phyloP scores from a whole-genome alignment of 2,797 vertebrate genomes.

The Dryobates pubescens region DNA sequence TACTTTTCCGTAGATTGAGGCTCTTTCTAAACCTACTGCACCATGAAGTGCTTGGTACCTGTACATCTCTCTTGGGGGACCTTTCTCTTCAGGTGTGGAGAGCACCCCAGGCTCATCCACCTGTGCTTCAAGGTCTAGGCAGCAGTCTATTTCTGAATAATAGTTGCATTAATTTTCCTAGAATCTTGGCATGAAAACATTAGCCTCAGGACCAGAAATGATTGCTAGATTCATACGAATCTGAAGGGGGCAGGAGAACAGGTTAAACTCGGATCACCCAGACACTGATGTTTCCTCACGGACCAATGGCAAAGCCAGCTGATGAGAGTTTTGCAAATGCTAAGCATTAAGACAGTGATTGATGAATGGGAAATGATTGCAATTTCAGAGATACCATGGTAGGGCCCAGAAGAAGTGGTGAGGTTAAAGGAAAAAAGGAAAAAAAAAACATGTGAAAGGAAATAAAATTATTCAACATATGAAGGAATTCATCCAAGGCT shows the following conservation, averaged over 20 bases:
- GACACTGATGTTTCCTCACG: fast-evolving
- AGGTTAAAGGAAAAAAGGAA: background rate
- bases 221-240: background rate
- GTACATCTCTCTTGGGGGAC: background rate
- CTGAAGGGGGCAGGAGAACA: background rate
- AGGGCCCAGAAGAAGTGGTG: background rate
- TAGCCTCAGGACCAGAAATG: background rate
- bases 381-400: background rate
- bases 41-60: background rate
- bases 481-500: background rate
- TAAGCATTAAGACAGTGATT: background rate
- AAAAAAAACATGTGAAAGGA: background rate
- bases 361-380: background rate
- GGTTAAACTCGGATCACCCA: background rate
- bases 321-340: background rate
- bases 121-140: background rate
- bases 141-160: background rate
- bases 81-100: background rate
- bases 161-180: background rate
- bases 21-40: background rate
- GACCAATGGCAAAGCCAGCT: background rate
- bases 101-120: background rate
- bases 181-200: background rate
- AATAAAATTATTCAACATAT: background rate
- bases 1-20: background rate